A percentile compares a stretch with the other conserved stretches of the same genome.
Conservation (phyloP, 2,888 invertebrate genomes). For the Chrysodeixis includens region DNA sequence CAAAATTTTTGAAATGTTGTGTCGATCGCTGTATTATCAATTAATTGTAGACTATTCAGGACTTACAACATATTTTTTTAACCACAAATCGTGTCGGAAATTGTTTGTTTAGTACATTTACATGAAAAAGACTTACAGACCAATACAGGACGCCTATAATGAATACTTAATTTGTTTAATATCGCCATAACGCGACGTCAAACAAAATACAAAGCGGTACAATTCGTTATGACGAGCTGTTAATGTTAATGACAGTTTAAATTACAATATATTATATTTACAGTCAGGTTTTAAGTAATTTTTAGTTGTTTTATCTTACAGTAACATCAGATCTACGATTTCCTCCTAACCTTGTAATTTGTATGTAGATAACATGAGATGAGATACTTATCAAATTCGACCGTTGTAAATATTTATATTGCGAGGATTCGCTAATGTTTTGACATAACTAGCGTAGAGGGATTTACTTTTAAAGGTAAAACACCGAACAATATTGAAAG, state of each 20-base stretch:
- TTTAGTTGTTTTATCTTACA: neutral
- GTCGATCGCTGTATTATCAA: neutral
- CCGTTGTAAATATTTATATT: neutral
- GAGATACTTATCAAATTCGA: conserved; percentile 1
- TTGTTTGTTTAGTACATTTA: neutral
- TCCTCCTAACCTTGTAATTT: conserved; percentile 1
- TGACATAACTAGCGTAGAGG: neutral
- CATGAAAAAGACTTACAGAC: neutral
- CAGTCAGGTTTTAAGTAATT: neutral
- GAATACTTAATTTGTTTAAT: neutral
- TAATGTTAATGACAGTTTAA: conserved; percentile 2
- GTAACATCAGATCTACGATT: conserved; percentile 6
- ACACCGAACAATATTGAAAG: neutral
- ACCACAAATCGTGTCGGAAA: neutral
- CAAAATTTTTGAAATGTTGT: neutral
- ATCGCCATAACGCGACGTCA: neutral
- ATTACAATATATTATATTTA: neutral
- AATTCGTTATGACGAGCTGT: neutral
- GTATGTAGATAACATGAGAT: neutral
- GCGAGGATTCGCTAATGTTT: neutral
- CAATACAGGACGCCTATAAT: neutral
- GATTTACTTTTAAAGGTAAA: neutral
- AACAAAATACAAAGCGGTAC: neutral
- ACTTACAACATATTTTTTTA: too few relatives aligned
- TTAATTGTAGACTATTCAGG: neutral